Evolutionary conservation across 2,888 invertebrate species (phyloP).

Genomic region (Drosophila borborema): DNA sequence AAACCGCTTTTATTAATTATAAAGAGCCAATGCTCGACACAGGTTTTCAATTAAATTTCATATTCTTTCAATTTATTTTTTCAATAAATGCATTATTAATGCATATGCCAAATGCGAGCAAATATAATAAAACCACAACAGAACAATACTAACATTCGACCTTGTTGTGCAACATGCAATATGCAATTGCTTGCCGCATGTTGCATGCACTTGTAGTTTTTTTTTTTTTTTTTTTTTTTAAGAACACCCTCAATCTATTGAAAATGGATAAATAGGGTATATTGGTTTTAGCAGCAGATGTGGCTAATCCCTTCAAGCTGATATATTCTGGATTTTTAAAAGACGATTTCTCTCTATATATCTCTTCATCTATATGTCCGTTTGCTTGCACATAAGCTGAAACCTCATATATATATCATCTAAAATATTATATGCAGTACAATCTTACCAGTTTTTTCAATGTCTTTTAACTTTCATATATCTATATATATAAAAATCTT

Average conservation of each 20-base stretch:
- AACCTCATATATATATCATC: neutral
- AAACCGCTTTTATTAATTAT: constrained; percentile 42
- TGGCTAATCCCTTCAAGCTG: neutral
- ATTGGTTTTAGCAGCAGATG: neutral
- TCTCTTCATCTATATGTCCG: neutral
- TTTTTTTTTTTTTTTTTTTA: neutral
- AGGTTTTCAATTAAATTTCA: constrained; percentile 54
- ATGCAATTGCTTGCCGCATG: neutral
- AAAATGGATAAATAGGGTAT: neutral
- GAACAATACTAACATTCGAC: constrained; percentile 1
- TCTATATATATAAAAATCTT: too few relatives aligned
- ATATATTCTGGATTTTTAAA: neutral
- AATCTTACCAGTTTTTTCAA: neutral
- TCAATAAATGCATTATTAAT: constrained; percentile 24
- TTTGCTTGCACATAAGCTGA: neutral
- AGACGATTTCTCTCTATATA: too few relatives aligned
- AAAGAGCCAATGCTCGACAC: constrained; percentile 30
- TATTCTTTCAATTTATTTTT: constrained; percentile 37
- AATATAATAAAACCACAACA: constrained; percentile 6
- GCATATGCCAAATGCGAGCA: constrained; percentile 9
- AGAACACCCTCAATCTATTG: neutral
- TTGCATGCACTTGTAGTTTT: neutral
- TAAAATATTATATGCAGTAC: neutral
- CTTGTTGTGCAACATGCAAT: constrained; percentile 21
- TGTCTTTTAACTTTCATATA: too few relatives aligned